A percentile compares a stretch with the other conserved stretches of the same genome.
phyloP scores from a whole-genome alignment of 2,888 invertebrate genomes.

The Sphecodes monilicornis region DNA sequence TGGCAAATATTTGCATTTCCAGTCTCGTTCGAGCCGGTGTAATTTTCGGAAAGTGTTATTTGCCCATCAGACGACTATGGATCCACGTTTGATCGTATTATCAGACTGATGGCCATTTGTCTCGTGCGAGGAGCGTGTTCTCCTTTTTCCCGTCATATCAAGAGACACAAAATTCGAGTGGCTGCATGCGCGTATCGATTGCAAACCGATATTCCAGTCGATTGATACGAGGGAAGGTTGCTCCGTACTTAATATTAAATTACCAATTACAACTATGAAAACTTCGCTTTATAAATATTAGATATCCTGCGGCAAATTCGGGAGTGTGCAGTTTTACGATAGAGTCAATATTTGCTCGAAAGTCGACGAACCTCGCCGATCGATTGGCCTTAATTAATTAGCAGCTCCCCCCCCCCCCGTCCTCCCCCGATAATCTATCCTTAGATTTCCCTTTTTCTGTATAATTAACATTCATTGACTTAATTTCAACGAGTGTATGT shows the following conservation, averaged over 20 bases:
- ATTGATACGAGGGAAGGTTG: background rate
- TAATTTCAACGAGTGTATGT: background rate
- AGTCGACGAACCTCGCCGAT: slow-evolving; percentile 27
- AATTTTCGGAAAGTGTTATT: slow-evolving; percentile 57
- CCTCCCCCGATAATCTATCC: slow-evolving; percentile 21
- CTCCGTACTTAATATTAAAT: background rate
- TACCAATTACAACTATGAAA: background rate
- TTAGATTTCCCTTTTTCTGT: background rate
- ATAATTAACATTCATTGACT: slow-evolving; percentile 2
- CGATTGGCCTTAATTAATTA: slow-evolving; percentile 38
- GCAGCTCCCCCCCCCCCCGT: background rate
- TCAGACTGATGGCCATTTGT: background rate
- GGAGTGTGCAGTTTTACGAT: slow-evolving; percentile 20
- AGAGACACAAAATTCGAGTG: background rate
- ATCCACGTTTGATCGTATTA: slow-evolving; percentile 25
- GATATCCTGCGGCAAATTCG: background rate
- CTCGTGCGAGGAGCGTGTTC: background rate
- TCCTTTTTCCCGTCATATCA: background rate
- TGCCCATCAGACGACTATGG: slow-evolving; percentile 3
- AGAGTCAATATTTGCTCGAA: slow-evolving; percentile 31
- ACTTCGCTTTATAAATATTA: slow-evolving; percentile 24
- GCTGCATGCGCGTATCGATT: background rate
- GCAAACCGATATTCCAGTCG: background rate
- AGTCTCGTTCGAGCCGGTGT: slow-evolving; percentile 46
- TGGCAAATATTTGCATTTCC: slow-evolving; percentile 58